phyloP scores from a whole-genome alignment of 2,113 vertebrate genomes.

The Genyomyrus donnyi region DNA sequence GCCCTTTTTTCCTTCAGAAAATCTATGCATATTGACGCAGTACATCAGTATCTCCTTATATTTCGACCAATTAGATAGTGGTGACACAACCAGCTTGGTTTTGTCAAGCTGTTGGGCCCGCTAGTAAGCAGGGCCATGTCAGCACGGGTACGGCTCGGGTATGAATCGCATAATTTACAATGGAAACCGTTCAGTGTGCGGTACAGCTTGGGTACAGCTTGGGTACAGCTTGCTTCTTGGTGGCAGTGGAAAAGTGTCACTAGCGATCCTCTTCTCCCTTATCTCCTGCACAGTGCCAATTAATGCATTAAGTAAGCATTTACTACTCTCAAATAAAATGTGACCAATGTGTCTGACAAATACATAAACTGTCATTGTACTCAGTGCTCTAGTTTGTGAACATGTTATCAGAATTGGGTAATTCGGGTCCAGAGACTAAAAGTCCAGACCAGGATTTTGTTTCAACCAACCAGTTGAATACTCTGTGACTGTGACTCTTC shows the following conservation, averaged over 20 bases:
- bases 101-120: background rate
- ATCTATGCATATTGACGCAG: background rate
- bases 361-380: background rate
- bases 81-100: background rate
- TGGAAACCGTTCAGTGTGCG: background rate
- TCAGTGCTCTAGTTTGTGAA: background rate
- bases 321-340: background rate
- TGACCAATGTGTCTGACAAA: background rate
- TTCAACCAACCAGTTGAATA: too few species aligned
- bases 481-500: too few species aligned
- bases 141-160: background rate
- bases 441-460: too few species aligned
- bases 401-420: background rate
- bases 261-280: background rate
- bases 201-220: background rate
- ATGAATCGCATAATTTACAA: background rate
- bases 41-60: background rate
- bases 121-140: background rate
- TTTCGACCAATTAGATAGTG: background rate
- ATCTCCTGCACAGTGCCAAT: background rate
- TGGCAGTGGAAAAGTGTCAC: background rate
- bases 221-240: background rate
- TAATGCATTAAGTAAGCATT: background rate
- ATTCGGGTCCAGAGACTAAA: too few species aligned
- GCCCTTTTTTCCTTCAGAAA: background rate